A percentile compares a stretch with the other conserved stretches of the same genome.
phyloP scores from a whole-genome alignment of 2,113 vertebrate species.

The Lepus americanus region DNA sequence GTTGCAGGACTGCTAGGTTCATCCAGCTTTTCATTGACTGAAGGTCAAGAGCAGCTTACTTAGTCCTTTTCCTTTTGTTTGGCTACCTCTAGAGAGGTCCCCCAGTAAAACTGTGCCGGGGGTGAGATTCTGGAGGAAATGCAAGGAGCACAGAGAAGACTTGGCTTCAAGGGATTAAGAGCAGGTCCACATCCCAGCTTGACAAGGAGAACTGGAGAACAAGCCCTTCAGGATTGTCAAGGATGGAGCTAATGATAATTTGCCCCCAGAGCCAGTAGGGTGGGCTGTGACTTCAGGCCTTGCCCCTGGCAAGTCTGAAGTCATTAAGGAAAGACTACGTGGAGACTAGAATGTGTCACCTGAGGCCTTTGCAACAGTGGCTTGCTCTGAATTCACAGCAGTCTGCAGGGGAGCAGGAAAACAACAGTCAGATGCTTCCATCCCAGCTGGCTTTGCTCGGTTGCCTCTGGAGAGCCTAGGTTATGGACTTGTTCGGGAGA shows the following conservation, averaged over 20 bases:
- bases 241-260: background rate
- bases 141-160: background rate
- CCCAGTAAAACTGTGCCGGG: background rate
- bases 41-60: background rate
- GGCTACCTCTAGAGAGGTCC: background rate
- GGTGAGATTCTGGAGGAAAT: background rate
- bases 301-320: background rate
- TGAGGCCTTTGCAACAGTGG: background rate
- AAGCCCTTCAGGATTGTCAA: background rate
- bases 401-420: background rate
- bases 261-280: background rate
- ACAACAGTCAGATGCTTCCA: background rate
- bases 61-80: background rate
- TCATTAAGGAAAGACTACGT: background rate
- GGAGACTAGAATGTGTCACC: background rate
- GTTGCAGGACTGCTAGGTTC: background rate
- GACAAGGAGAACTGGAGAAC: background rate
- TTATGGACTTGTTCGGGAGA: background rate
- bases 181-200: background rate
- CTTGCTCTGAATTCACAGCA: background rate
- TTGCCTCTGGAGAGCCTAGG: background rate
- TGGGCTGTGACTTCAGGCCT: background rate
- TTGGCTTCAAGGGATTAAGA: background rate
- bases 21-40: background rate
- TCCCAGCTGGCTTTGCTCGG: background rate